Evolutionary conservation across 2,113 vertebrate species (phyloP).

Genomic region (Mellivora capensis): DNA sequence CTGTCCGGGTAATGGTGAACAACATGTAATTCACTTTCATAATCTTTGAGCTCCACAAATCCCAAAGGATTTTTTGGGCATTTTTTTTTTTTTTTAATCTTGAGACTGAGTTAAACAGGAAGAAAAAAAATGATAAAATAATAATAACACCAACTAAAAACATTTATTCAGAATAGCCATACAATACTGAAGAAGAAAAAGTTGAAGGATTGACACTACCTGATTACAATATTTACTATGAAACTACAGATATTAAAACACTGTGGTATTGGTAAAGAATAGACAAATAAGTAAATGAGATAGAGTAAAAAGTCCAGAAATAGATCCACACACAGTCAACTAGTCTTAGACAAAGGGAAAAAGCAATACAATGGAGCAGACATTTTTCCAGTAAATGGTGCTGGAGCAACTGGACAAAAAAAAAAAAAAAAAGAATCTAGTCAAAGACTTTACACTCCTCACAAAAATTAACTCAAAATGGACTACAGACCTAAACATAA

Average conservation of each 20-base stretch:
- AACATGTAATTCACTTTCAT: background rate
- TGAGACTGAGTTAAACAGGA: background rate
- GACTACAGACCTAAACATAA: background rate
- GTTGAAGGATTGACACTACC: background rate
- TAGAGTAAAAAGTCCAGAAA: background rate
- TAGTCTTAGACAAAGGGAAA: background rate
- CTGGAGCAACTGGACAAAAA: background rate
- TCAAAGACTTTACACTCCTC: background rate
- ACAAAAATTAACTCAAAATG: background rate
- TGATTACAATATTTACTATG: background rate
- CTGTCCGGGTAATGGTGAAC: fast-evolving
- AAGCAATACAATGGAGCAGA: background rate
- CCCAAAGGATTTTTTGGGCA: background rate
- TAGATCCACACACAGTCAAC: background rate
- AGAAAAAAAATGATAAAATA: background rate
- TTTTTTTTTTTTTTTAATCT: background rate
- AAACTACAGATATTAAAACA: background rate
- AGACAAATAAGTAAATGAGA: background rate
- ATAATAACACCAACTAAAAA: background rate
- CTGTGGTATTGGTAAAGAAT: background rate
- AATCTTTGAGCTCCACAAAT: background rate
- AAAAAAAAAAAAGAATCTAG: background rate
- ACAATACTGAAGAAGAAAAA: background rate
- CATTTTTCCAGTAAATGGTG: background rate
- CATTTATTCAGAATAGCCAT: background rate